A percentile compares a stretch with the other conserved stretches of the same genome.
These are phyloP conservation scores for Mactromeris polynyma DNA, from an alignment of 2,888 invertebrate genomes.

Conservation along the genomic window DNA sequence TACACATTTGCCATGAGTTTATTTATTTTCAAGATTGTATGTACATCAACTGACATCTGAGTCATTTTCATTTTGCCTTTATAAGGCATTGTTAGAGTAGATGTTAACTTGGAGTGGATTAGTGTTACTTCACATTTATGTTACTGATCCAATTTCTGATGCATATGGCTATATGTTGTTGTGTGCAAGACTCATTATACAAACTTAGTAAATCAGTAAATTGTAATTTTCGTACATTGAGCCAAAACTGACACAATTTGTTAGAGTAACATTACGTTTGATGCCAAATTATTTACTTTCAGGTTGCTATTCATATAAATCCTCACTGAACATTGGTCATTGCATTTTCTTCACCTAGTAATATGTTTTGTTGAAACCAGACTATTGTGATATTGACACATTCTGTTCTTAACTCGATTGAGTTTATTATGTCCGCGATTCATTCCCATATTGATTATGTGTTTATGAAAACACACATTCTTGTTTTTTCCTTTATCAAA, in stretches of 20 bases:
- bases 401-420: not conserved
- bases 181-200: not conserved
- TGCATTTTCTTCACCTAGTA: not conserved
- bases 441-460: not conserved
- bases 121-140: not conserved
- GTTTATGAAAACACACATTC: not conserved
- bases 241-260: not conserved
- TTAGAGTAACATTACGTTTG: not conserved
- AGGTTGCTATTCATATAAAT: not conserved
- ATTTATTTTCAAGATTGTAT: not conserved
- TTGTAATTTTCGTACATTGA: not conserved
- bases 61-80: not conserved
- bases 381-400: not conserved
- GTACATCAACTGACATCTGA: not conserved
- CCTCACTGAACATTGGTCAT: not conserved
- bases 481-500: not conserved
- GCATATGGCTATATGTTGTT: not conserved
- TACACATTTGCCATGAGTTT: not conserved
- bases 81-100: constrained; percentile 8
- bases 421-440: not conserved
- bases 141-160: not conserved
- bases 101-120: not conserved
- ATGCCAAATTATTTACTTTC: not conserved
- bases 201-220: too few relatives aligned
- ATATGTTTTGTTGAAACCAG: not conserved